Conservation (phyloP, 2,113 vertebrate species). For the Perognathus longimembris region DNA sequence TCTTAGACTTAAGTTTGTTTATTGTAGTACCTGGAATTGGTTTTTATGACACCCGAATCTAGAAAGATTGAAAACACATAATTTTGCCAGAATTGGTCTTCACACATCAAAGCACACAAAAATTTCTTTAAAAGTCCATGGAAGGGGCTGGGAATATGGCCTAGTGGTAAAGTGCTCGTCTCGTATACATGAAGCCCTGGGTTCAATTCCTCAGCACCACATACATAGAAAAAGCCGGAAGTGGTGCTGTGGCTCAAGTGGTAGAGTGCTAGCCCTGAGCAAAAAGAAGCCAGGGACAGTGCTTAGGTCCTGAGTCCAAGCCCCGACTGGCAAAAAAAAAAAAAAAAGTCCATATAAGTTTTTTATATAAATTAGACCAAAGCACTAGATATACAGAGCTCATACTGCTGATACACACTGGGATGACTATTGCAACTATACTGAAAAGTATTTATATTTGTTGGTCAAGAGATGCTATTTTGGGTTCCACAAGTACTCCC, state of each 20-base stretch:
- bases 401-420: background rate
- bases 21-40: conserved; percentile 10
- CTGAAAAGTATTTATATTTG: background rate
- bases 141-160: too few relatives aligned
- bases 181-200: too few relatives aligned
- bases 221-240: too few relatives aligned
- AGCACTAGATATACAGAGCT: background rate
- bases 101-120: conserved; percentile 42
- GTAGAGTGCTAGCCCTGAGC: too few relatives aligned
- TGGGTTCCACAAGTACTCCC: background rate
- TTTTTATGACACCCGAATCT: background rate
- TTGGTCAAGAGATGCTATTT: conserved; percentile 34
- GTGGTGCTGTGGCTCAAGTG: too few relatives aligned
- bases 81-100: conserved; percentile 51
- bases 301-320: too few relatives aligned
- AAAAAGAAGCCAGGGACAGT: too few relatives aligned
- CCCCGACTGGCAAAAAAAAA: too few relatives aligned
- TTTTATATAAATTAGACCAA: conserved; percentile 63
- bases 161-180: too few relatives aligned
- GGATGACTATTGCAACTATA: conserved; percentile 14
- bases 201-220: too few relatives aligned
- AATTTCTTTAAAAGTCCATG: background rate
- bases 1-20: conserved; percentile 4
- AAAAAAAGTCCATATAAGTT: background rate
- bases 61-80: conserved; percentile 38